A percentile compares a stretch with the other conserved stretches of the same genome.
Conservation (phyloP, 1,140 invertebrate species). For the Cotesia glomerata region DNA sequence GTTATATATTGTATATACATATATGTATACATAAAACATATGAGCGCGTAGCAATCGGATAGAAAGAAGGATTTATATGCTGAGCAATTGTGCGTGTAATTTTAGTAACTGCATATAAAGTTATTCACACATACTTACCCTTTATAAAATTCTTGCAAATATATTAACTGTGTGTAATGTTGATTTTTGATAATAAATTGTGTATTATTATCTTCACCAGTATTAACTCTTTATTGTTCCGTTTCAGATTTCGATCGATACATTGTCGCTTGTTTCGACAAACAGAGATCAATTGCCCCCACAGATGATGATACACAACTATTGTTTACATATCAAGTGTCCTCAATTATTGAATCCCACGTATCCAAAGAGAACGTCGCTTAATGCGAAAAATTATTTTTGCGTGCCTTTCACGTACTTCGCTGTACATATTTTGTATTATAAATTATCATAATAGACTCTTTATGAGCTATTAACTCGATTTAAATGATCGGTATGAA, state of each 20-base stretch:
- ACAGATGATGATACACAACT: constrained; percentile 53
- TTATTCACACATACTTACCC: neutral
- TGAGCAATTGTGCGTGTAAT: no score
- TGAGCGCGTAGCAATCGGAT: neutral
- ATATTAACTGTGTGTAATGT: no score
- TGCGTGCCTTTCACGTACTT: neutral
- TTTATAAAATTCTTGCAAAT: no score
- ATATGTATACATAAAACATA: no score
- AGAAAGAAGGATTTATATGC: neutral
- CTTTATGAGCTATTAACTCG: no score
- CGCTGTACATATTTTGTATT: neutral
- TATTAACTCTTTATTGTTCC: constrained; percentile 20
- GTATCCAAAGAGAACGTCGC: constrained; percentile 11
- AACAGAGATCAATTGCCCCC: constrained; percentile 75
- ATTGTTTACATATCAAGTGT: neutral
- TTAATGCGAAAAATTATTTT: neutral
- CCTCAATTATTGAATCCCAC: neutral
- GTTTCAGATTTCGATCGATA: constrained; percentile 79
- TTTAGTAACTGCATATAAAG: no score
- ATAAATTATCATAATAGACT: no score
- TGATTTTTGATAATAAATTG: neutral
- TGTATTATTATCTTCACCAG: constrained; percentile 7
- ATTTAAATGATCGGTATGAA: no score
- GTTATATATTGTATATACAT: no score
- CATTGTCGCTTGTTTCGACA: constrained; percentile 87